Base-by-base conservation (phyloP, 2,888 invertebrate genomes). In the Mechanitis messenoides region DNA sequence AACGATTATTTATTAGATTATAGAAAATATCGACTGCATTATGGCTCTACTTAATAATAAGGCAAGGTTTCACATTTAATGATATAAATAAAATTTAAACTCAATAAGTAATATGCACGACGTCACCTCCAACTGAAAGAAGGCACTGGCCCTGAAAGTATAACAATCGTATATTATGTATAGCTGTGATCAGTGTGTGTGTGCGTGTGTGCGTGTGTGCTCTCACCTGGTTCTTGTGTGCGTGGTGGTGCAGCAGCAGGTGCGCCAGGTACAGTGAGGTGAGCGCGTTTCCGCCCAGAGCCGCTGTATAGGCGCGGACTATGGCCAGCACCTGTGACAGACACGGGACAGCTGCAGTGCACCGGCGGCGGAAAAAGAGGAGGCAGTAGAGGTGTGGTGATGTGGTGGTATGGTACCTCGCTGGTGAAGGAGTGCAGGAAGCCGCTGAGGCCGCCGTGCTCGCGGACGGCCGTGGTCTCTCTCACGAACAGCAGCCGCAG, bases 101-200 rank as follows among this genome's bases (percentile, higher is more conserved):
- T 75, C 69, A 93, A 81, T 96, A 95, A 11, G 95, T 93, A 12
- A 95, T 94, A 71, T 92, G 93, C 3, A 98, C 97, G 2, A 96
- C 97, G 85, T 98, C 98, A 1, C 98, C 98, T 55, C 97, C 97
- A 12, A 98, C 96, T 71, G 97, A 98, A 68, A 98, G 94, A 66
- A 98, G 92, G 89, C 98, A 98, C 87, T 98, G 98, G 62, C 97
- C 97, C 97, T 98, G 92, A 47, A 92, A 92, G 70, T 70, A 42
- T 42, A 9, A 9, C 2, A 3, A 9, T 42, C 1, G 2, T 42
- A 42, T 9, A 42, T 20, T 20, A 20, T 20, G 20, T 20, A 20
- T 20, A 20, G 1, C 20, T 20, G 0, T 20, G 20, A 20, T 20
- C 20, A 20, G 20, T 20, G 20, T 45, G 9, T 28, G 3, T n/a